Conservation (phyloP, 2,888 invertebrate genomes). For the Tipula helvola region DNA sequence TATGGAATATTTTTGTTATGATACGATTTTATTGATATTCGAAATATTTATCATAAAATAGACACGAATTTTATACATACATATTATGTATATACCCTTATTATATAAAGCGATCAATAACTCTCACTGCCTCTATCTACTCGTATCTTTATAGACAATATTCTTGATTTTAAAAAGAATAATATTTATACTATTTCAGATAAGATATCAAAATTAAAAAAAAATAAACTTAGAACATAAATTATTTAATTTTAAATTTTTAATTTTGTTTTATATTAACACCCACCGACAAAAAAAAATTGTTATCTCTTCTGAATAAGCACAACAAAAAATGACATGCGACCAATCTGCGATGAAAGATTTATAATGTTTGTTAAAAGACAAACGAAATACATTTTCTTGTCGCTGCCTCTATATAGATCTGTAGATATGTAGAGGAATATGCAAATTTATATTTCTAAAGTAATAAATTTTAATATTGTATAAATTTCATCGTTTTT, state of each 20-base stretch:
- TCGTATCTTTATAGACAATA: neutral
- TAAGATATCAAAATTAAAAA: neutral
- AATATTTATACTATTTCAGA: neutral
- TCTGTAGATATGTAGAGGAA: neutral
- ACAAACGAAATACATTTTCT: neutral
- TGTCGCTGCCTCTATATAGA: neutral
- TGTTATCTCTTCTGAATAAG: neutral
- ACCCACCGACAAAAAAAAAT: neutral
- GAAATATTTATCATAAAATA: neutral
- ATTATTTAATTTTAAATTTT: neutral
- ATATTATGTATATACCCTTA: neutral
- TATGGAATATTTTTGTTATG: neutral
- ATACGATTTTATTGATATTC: neutral
- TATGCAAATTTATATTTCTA: neutral
- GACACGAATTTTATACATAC: neutral
- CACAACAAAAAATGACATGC: neutral
- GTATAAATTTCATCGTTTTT: neutral
- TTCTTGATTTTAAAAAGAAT: neutral
- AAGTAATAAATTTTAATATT: neutral
- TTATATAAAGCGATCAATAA: neutral
- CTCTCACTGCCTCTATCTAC: neutral
- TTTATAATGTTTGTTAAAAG: neutral
- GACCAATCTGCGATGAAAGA: neutral
- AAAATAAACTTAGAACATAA: neutral
- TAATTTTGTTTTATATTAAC: neutral